Evolutionary conservation across 2,113 vertebrate species (phyloP).

Genomic region (Asarcornis scutulata): DNA sequence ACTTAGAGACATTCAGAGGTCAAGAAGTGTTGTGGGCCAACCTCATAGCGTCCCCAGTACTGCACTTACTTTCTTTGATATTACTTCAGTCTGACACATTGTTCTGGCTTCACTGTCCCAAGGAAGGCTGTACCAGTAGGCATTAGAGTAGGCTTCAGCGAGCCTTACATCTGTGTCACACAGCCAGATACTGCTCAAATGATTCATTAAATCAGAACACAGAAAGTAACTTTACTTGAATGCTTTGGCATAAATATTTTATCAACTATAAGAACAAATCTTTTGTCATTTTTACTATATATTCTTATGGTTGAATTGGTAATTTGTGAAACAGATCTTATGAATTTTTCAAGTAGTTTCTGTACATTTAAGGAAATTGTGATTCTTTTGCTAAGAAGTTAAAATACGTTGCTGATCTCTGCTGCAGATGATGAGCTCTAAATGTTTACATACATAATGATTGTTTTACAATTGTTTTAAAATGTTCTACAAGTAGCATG

Average conservation of each 20-base stretch:
- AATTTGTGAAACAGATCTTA: slow-evolving; percentile 96
- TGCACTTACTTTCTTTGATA: slow-evolving; percentile 82
- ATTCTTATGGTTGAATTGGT: slow-evolving; percentile 82
- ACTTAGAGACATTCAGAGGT: slow-evolving; percentile 77
- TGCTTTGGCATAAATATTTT: slow-evolving; percentile 95
- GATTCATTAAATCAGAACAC: slow-evolving; percentile 99
- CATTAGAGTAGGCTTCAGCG: slow-evolving; percentile 93
- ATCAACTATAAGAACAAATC: slow-evolving; percentile 95
- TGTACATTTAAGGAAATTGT: slow-evolving; percentile 69
- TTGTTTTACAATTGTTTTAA: slow-evolving; percentile 28
- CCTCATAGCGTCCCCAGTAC: slow-evolving; percentile 60
- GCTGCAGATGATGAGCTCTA: neutral
- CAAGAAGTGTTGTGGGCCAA: slow-evolving; percentile 65
- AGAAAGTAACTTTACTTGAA: slow-evolving; percentile 99
- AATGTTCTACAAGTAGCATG: neutral
- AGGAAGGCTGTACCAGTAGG: slow-evolving; percentile 78
- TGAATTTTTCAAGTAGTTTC: slow-evolving; percentile 92
- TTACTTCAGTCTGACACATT: slow-evolving; percentile 91
- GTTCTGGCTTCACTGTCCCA: slow-evolving; percentile 82
- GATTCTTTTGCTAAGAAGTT: slow-evolving; percentile 61
- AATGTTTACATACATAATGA: slow-evolving; percentile 35
- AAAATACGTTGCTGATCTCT: slow-evolving; percentile 49
- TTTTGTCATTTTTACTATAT: slow-evolving; percentile 90
- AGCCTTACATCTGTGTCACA: slow-evolving; percentile 86
- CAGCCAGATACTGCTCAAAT: slow-evolving; percentile 85